These are phyloP conservation scores for Neoascia interrupta DNA, from an alignment of 2,888 invertebrate genomes.

Conservation along the genomic window DNA sequence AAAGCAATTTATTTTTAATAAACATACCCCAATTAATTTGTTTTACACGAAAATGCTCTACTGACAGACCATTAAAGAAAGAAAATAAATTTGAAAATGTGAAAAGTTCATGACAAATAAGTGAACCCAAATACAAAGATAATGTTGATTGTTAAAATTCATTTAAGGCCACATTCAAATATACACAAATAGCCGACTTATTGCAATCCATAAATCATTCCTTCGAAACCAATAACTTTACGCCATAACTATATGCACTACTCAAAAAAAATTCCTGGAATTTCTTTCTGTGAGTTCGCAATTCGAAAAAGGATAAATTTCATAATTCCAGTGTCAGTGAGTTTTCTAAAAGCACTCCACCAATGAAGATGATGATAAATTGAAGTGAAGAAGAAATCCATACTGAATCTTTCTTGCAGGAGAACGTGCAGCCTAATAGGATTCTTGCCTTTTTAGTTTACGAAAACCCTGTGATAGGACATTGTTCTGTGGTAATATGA, in stretches of 20 bases:
- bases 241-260: conserved; percentile 18
- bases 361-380: conserved; percentile 43
- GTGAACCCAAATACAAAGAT: too few relatives aligned
- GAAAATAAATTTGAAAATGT: too few relatives aligned
- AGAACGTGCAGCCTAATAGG: conserved; percentile 7
- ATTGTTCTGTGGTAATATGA: conserved; percentile 14
- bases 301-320: conserved; percentile 22
- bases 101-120: too few relatives aligned
- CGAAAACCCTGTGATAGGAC: neutral
- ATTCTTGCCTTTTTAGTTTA: conserved; percentile 1
- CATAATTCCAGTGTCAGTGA: conserved; percentile 9
- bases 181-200: conserved; percentile 1
- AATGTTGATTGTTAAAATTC: too few relatives aligned
- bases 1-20: too few relatives aligned
- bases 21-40: too few relatives aligned
- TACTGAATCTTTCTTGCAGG: conserved; percentile 7
- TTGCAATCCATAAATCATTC: conserved; percentile 21
- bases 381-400: conserved; percentile 34
- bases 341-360: conserved; percentile 21
- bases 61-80: too few relatives aligned
- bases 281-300: too few relatives aligned
- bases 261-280: too few relatives aligned
- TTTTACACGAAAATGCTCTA: too few relatives aligned
- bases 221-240: conserved; percentile 1
- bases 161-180: too few relatives aligned